Conservation (phyloP, 30 jellyfish, hydroid and myxozoan genomes). For the Clytia hemisphaerica region DNA sequence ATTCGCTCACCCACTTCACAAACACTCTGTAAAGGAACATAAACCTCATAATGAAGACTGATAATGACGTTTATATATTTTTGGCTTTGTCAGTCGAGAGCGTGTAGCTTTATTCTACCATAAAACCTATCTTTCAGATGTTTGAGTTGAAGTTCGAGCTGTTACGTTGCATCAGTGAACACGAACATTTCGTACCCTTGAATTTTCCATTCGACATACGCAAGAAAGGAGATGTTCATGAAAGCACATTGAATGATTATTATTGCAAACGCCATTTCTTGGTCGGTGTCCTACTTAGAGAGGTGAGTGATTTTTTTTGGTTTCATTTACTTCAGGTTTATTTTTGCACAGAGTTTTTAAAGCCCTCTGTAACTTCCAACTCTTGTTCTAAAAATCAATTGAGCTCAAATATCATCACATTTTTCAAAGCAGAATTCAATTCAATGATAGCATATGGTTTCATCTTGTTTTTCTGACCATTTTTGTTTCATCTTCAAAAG, state of each 20-base stretch:
- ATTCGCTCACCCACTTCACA: too few species aligned
- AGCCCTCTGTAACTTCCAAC: too few species aligned
- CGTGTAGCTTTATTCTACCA: too few species aligned
- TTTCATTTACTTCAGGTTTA: neutral
- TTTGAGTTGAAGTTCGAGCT: constrained; percentile 84
- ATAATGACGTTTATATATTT: neutral
- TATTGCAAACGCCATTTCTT: constrained; percentile 85
- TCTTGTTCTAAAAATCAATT: too few species aligned
- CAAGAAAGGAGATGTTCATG: constrained; percentile 96
- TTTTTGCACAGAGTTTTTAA: too few species aligned
- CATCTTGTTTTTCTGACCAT: neutral
- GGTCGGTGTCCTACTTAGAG: constrained; percentile 80
- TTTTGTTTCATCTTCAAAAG: too few species aligned
- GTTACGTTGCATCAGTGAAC: constrained; percentile 74
- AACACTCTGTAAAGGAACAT: too few species aligned
- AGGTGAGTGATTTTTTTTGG: constrained; percentile 25
- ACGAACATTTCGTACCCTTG: constrained; percentile 93
- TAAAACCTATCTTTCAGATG: constrained; percentile 66
- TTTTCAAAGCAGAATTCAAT: neutral
- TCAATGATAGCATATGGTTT: neutral
- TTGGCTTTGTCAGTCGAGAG: too few species aligned
- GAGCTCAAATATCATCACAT: too few species aligned
- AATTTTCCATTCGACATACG: constrained; percentile 87
- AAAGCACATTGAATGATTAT: constrained; percentile 65
- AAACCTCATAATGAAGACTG: too few species aligned